phyloP scores from a whole-genome alignment of 1,140 invertebrate genomes.

The Helicoverpa zea region DNA sequence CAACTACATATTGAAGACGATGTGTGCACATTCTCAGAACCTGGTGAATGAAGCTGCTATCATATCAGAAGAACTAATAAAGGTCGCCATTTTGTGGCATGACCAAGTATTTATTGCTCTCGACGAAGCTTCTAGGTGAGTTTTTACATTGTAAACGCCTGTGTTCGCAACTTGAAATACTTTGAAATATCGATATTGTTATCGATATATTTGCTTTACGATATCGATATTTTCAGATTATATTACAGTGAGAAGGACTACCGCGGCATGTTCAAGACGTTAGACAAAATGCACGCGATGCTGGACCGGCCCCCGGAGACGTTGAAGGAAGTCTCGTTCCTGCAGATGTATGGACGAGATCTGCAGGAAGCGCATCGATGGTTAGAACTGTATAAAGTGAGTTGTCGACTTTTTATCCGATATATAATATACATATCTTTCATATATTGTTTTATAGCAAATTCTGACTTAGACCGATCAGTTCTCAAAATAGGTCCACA shows the following conservation, averaged over 20 bases:
- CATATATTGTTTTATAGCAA: neutral
- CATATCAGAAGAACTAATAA: constrained; percentile 98
- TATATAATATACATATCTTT: neutral
- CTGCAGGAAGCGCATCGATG: constrained; percentile 97
- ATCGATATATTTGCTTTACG: neutral
- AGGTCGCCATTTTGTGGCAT: constrained; percentile 99
- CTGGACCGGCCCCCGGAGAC: constrained; percentile 98
- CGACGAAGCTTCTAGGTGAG: constrained; percentile 96
- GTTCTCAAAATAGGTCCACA: too few species aligned
- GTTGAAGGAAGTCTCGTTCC: constrained; percentile 98
- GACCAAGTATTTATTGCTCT: constrained; percentile 99
- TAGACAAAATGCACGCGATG: constrained; percentile 98
- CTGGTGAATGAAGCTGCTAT: constrained; percentile 98
- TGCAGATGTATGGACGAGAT: constrained; percentile 98
- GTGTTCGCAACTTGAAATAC: neutral
- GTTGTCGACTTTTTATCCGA: neutral
- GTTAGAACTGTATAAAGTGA: constrained; percentile 95
- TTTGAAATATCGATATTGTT: neutral
- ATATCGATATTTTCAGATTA: constrained; percentile 86
- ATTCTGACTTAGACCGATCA: neutral
- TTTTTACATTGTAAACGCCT: neutral
- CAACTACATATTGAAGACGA: constrained; percentile 97
- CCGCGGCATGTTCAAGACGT: constrained; percentile 97
- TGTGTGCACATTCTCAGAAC: constrained; percentile 97
- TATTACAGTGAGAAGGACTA: constrained; percentile 99